Percentiles rank a stretch among this genome's conserved stretches.
Evolutionary conservation across 2,113 vertebrate genomes (phyloP).

Genomic region (Dasyurus viverrinus): DNA sequence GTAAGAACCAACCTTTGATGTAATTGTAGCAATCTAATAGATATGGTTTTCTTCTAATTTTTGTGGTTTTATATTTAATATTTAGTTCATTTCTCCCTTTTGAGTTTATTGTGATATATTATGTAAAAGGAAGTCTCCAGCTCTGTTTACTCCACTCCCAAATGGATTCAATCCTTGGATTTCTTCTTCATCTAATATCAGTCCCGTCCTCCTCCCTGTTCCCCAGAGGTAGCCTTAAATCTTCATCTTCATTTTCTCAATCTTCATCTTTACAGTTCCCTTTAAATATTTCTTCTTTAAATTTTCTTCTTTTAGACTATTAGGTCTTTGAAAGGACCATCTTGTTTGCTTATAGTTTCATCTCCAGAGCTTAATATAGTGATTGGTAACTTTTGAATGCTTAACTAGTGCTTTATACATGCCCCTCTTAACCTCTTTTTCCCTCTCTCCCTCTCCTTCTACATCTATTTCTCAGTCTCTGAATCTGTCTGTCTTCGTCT

Average conservation of each 20-base stretch:
- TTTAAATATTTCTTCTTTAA: too few relatives aligned
- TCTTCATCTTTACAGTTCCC: background rate
- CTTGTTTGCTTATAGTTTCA: background rate
- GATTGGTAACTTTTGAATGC: background rate
- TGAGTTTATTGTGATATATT: background rate
- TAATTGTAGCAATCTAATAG: background rate
- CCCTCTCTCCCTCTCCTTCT: background rate
- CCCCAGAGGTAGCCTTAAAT: background rate
- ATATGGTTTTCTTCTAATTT: background rate
- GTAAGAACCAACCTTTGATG: background rate
- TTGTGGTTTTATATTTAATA: background rate
- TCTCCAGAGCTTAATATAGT: background rate
- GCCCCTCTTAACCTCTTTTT: background rate
- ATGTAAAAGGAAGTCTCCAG: background rate
- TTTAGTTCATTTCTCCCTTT: background rate
- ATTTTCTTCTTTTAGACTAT: background rate
- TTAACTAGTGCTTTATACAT: background rate
- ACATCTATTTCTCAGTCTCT: background rate
- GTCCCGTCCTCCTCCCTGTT: background rate
- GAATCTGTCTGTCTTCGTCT: too few relatives aligned
- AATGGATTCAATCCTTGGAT: background rate
- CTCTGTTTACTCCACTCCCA: background rate
- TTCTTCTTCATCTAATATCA: background rate
- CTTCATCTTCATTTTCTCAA: too few relatives aligned
- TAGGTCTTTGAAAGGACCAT: background rate